Percentiles rank a stretch among this genome's conserved stretches.
Evolutionary conservation across 2,797 vertebrate species (phyloP).

Genomic region (Tokudaia muenninki): DNA sequence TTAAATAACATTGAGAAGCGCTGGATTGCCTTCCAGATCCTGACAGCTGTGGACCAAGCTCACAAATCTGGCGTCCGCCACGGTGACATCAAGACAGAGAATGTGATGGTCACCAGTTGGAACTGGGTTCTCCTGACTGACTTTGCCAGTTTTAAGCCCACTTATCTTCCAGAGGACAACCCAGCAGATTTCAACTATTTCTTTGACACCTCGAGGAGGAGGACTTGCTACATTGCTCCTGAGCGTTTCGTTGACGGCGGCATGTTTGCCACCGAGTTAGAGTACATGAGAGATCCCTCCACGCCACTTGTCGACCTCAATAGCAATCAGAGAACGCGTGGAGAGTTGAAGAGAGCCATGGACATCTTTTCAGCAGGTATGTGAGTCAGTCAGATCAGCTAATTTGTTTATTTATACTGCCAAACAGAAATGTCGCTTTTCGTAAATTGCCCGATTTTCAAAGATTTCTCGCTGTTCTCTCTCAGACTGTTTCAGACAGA

Average conservation of each 20-base stretch:
- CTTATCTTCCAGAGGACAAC: conserved; percentile 98
- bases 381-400: conserved; percentile 13
- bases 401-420: conserved; percentile 6
- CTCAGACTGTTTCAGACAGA: background rate
- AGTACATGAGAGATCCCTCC: conserved; percentile 93
- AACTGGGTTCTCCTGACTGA: conserved; percentile 98
- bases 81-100: conserved; percentile 98
- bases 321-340: conserved; percentile 95
- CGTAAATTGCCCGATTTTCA: background rate
- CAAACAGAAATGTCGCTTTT: background rate
- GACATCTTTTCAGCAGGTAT: conserved; percentile 99
- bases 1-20: conserved; percentile 97
- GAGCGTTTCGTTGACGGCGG: conserved; percentile 98
- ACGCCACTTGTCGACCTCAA: conserved; percentile 97
- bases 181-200: conserved; percentile 99
- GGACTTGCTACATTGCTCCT: conserved; percentile 97
- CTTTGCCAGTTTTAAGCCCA: conserved; percentile 99
- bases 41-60: conserved; percentile 96
- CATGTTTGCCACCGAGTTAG: conserved; percentile 94
- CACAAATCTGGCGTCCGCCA: conserved; percentile 97
- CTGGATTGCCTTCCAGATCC: conserved; percentile 98
- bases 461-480: background rate
- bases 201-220: conserved; percentile 96
- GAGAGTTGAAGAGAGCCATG: conserved; percentile 96
- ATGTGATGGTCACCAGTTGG: conserved; percentile 99